phyloP scores from a whole-genome alignment of 2,113 vertebrate species.

The Coregonus clupeaformis region DNA sequence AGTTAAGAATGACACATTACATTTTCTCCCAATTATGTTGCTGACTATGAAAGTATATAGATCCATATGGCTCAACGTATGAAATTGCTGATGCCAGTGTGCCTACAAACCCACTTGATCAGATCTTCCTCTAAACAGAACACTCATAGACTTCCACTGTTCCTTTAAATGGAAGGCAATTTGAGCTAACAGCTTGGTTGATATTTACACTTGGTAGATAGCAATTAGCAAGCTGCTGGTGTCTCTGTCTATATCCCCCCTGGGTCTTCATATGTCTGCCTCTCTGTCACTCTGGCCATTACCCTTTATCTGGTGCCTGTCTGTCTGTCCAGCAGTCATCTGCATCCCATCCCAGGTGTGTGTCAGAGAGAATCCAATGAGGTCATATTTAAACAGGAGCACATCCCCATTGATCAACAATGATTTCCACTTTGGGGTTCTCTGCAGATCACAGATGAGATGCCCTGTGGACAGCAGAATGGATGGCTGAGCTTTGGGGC shows the following conservation, averaged over 20 bases:
- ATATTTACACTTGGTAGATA: too few relatives aligned
- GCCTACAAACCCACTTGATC: too few relatives aligned
- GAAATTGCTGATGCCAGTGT: too few relatives aligned
- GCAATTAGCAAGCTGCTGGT: too few relatives aligned
- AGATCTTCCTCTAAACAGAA: not conserved
- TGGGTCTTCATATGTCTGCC: too few relatives aligned
- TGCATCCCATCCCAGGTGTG: slow-evolving; percentile 12
- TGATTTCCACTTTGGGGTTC: slow-evolving; percentile 29
- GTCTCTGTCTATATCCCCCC: too few relatives aligned
- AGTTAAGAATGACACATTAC: not conserved
- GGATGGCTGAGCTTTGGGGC: not conserved
- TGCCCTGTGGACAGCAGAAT: slow-evolving; percentile 4
- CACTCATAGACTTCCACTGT: too few relatives aligned
- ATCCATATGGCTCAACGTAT: too few relatives aligned
- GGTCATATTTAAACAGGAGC: slow-evolving; percentile 10
- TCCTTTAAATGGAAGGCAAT: too few relatives aligned
- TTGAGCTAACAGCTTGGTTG: too few relatives aligned
- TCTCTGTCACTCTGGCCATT: slow-evolving; percentile 4
- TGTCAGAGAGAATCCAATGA: slow-evolving; percentile 4
- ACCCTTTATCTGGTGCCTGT: slow-evolving; percentile 28
- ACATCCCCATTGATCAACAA: slow-evolving; percentile 19
- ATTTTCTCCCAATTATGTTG: too few relatives aligned
- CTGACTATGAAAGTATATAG: too few relatives aligned
- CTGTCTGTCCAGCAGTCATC: not conserved
- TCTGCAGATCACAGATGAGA: slow-evolving; percentile 16